Base-by-base conservation (phyloP, 2,888 invertebrate species). In the Zeuzera pyrina region DNA sequence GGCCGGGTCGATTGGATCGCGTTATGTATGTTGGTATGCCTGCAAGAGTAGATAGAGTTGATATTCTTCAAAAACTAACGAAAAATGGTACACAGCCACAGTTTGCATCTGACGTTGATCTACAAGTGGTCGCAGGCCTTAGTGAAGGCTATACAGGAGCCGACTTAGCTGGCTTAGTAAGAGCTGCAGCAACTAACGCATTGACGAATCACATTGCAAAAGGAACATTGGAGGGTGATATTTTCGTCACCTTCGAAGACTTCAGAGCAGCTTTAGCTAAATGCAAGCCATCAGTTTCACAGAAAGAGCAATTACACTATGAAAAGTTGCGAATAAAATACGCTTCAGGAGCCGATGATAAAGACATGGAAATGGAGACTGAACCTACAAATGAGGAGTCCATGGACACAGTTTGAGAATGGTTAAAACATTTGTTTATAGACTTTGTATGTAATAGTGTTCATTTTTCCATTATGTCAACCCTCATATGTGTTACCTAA, bases 1-100 rank as follows among this genome's bases (percentile, higher is more conserved):
- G 96, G 53, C 88, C 88, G 0, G 98, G 98, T 0, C 88, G 98
- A 45, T 84, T 98, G 38, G 97, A 96, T 60, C 93, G 95, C 61
- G 89, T 94, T 34, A 84, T 97, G 36, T 97, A 93, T 59, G 94
- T 98, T 2, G 96, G 94, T 1, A 84, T 99, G 57, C 98, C 98
- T 0, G 86, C 86, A 2, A 71, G 87, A 2, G 71, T 85, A 7
- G 98, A 97, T 57, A 86, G 98, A 36, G 85, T 87, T 0, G 97
- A 97, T 46, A 98, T 99, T 47, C 81, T 99, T 11, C 87, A 87
- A 49, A 93, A 97, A 21, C 84, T 96, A 1, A 97, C 97, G 1
- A 96, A 95, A 91, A 88, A 91, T 57, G 93, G 95, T 10, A 92
- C 91, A 0, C 88, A 86, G 47, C 97, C 97, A 0, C 84, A 83